Conservation (phyloP, 2,797 vertebrate genomes). For the Erethizon dorsatum region DNA sequence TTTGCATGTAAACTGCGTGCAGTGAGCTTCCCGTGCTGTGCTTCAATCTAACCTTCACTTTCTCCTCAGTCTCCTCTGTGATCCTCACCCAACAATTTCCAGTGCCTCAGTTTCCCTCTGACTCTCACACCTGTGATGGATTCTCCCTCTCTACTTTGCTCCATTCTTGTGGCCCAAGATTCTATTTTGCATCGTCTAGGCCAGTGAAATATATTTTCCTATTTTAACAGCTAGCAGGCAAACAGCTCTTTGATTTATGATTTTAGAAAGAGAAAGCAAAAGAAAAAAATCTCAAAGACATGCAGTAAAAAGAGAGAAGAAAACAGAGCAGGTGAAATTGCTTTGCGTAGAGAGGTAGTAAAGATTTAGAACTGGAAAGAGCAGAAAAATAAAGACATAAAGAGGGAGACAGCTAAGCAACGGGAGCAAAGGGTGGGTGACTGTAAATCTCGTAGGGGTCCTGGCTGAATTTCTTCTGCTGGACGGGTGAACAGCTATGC, state of each 20-base stretch:
- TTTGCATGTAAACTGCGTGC: accelerated
- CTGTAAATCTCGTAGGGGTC: not conserved
- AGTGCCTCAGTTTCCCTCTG: accelerated
- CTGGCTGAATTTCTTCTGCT: accelerated
- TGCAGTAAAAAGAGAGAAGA: not conserved
- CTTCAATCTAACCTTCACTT: accelerated
- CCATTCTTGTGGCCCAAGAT: not conserved
- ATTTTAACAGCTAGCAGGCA: not conserved
- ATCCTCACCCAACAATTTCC: not conserved
- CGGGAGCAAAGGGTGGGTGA: not conserved
- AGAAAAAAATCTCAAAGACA: not conserved
- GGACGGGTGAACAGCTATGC: too few species aligned
- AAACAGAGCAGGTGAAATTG: not conserved
- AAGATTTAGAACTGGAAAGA: not conserved
- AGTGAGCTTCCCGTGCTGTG: not conserved
- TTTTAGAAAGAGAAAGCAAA: not conserved
- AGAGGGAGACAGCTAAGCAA: not conserved
- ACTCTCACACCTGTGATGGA: accelerated
- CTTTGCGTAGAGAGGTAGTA: not conserved
- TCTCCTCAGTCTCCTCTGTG: too few species aligned
- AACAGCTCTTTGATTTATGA: not conserved
- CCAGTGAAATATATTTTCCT: not conserved
- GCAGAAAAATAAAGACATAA: not conserved
- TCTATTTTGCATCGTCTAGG: not conserved
- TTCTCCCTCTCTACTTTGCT: too few species aligned